Conservation (phyloP, 2,888 invertebrate species). For the Phalera bucephala region DNA sequence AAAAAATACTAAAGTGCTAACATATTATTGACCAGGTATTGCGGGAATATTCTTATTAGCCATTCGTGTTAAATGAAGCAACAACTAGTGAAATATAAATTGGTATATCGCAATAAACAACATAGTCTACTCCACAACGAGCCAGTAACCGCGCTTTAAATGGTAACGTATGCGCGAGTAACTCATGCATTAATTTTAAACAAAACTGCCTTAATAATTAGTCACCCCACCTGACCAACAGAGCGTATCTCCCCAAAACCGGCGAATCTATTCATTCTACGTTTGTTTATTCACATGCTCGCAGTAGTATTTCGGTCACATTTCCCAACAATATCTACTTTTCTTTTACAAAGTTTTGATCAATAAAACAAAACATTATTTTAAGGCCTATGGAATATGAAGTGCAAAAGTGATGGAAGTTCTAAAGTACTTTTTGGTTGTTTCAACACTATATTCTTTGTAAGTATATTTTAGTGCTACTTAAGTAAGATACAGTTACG, state of each 20-base stretch:
- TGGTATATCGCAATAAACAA: neutral
- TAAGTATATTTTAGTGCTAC: conserved; percentile 58
- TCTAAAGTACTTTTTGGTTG: conserved; percentile 86
- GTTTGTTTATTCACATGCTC: conserved; percentile 64
- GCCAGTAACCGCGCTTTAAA: conserved; percentile 21
- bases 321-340: conserved; percentile 21
- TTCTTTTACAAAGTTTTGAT: conserved; percentile 3
- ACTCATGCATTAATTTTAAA: conserved; percentile 72
- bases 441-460: conserved; percentile 86
- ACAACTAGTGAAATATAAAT: neutral
- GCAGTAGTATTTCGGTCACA: conserved; percentile 42
- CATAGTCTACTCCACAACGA: conserved; percentile 9
- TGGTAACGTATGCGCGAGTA: conserved; percentile 38
- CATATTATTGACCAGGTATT: too few species aligned
- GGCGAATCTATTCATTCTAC: conserved; percentile 73
- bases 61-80: too few species aligned
- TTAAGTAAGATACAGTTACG: too few species aligned
- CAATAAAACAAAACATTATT: too few species aligned
- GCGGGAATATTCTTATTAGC: too few species aligned
- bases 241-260: conserved; percentile 82
- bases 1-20: too few species aligned
- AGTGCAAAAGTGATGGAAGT: conserved; percentile 72
- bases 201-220: conserved; percentile 80
- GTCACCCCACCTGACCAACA: conserved; percentile 80
- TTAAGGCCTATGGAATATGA: conserved; percentile 49